phyloP scores from a whole-genome alignment of 1,140 invertebrate species.

The Pseudobourletiella spinata region DNA sequence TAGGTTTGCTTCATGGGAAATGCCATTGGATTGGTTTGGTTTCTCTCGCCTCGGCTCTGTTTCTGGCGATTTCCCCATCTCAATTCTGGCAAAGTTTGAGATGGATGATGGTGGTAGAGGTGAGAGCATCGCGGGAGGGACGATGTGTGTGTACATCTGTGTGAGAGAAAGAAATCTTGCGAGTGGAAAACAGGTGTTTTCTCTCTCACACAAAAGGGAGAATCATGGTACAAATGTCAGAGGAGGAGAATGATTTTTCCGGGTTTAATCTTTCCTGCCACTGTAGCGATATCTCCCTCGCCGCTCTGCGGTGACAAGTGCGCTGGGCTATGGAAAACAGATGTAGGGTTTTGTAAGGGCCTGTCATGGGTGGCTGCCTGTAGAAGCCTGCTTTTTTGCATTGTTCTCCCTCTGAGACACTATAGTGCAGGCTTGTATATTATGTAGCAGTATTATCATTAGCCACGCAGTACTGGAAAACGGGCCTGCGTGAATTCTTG shows the following conservation, averaged over 20 bases:
- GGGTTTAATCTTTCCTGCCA: constrained; percentile 22
- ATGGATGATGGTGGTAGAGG: background rate
- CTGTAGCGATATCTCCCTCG: background rate
- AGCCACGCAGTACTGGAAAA: too few relatives aligned
- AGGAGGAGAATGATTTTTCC: constrained; percentile 18
- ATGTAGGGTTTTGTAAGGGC: too few relatives aligned
- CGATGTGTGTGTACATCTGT: background rate
- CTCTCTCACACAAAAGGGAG: constrained; percentile 24
- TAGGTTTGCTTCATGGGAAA: background rate
- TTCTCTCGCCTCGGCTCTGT: background rate
- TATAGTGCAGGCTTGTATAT: too few relatives aligned
- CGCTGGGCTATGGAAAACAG: too few relatives aligned
- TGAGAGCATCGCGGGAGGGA: background rate
- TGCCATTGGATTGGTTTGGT: background rate
- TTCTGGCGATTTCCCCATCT: too few relatives aligned
- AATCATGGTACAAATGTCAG: constrained; percentile 13
- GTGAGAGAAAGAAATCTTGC: constrained; percentile 19
- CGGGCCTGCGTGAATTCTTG: too few relatives aligned
- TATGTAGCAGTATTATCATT: too few relatives aligned
- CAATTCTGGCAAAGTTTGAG: too few relatives aligned
- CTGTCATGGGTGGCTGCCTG: too few relatives aligned
- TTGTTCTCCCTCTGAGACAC: too few relatives aligned
- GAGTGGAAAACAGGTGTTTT: constrained; percentile 30
- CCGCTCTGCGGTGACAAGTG: too few relatives aligned
- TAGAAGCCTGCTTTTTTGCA: too few relatives aligned